phyloP scores from a whole-genome alignment of 2,797 vertebrate genomes.

The Gallinago nigripennis region DNA sequence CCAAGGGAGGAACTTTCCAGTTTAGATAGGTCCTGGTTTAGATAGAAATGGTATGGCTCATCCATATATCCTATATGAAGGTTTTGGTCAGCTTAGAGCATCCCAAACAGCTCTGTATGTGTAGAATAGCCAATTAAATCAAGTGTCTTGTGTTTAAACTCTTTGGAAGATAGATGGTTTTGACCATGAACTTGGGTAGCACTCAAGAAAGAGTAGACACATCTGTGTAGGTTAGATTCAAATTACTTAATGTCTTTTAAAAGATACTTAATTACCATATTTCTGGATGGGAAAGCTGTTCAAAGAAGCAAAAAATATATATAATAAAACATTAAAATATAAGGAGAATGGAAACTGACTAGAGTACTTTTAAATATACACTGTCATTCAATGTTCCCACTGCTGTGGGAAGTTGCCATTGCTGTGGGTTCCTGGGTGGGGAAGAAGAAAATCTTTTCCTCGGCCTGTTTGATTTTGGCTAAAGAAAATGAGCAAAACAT shows the following conservation, averaged over 20 bases:
- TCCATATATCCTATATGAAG: neutral
- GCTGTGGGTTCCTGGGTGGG: neutral
- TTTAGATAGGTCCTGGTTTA: neutral
- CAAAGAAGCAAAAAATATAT: neutral
- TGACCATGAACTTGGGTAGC: neutral
- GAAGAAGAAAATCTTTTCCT: neutral
- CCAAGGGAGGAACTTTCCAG: neutral
- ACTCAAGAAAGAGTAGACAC: neutral
- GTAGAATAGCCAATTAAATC: neutral
- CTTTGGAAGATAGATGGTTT: neutral
- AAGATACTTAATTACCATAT: neutral
- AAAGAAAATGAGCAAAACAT: neutral
- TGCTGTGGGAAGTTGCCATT: neutral
- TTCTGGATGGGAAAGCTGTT: neutral
- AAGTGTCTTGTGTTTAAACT: neutral
- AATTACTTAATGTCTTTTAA: neutral
- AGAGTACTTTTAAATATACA: neutral
- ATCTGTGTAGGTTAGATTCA: neutral
- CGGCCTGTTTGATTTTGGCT: neutral
- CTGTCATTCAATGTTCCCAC: neutral
- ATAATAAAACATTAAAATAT: neutral
- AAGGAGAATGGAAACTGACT: neutral
- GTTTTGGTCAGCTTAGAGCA: neutral
- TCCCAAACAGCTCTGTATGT: neutral
- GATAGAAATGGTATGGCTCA: neutral